Evolutionary conservation across 2,888 invertebrate genomes (phyloP).

Genomic region (Hydriomena furcata): DNA sequence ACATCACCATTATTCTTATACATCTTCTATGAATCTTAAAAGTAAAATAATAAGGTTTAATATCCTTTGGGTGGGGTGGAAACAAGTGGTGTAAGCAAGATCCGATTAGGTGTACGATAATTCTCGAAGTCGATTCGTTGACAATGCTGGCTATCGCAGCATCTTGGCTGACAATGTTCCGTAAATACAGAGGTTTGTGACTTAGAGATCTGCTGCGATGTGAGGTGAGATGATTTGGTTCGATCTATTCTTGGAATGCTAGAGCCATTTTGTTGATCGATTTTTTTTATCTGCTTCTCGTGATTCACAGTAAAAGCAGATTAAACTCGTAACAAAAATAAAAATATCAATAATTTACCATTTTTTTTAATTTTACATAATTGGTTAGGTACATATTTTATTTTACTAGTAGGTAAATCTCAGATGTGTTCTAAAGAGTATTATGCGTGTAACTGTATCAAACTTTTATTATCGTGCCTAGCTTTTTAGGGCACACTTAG

Average conservation of each 20-base stretch:
- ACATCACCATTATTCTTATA: constrained; percentile 40
- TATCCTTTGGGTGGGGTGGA: constrained; percentile 21
- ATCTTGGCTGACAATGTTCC: constrained; percentile 64
- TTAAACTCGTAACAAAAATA: too few relatives aligned
- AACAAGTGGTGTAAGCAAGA: constrained; percentile 53
- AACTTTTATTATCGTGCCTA: too few relatives aligned
- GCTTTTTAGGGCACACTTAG: too few relatives aligned
- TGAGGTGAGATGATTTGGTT: constrained; percentile 53
- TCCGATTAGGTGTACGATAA: constrained; percentile 79
- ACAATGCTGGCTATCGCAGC: constrained; percentile 67
- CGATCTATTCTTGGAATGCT: constrained; percentile 45
- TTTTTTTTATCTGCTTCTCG: too few relatives aligned
- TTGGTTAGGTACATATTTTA: too few relatives aligned
- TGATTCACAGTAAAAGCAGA: too few relatives aligned
- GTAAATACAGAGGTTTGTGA: constrained; percentile 68
- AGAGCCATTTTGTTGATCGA: constrained; percentile 8
- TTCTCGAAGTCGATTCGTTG: constrained; percentile 64
- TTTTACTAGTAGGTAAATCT: too few relatives aligned
- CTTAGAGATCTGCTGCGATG: constrained; percentile 42
- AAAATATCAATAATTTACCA: too few relatives aligned
- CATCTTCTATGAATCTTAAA: constrained; percentile 28
- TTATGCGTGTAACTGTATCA: too few relatives aligned
- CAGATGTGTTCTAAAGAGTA: too few relatives aligned
- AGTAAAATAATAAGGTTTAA: constrained; percentile 33
- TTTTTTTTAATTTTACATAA: too few relatives aligned